These are phyloP conservation scores for Nomada ferruginata DNA, from an alignment of 2,888 invertebrate genomes.

Conservation along the genomic window DNA sequence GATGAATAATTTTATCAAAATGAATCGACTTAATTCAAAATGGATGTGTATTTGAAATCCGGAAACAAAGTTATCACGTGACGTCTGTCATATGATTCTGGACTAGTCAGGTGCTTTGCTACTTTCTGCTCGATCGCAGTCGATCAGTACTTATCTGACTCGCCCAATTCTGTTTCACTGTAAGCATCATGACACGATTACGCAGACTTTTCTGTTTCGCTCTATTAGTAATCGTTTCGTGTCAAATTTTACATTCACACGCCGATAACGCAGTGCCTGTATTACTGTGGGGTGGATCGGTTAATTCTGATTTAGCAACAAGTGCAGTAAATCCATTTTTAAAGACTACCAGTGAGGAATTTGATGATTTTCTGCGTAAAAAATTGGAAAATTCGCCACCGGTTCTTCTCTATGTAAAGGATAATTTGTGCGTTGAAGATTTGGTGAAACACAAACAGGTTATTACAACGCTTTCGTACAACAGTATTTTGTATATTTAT, in stretches of 20 bases:
- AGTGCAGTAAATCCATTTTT: constrained; percentile 76
- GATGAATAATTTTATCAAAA: background rate
- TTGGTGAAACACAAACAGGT: constrained; percentile 85
- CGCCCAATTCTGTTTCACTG: constrained; percentile 33
- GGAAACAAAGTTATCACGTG: constrained; percentile 66
- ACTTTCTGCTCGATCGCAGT: constrained; percentile 70
- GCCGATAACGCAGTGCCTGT: constrained; percentile 86
- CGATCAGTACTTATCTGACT: constrained; percentile 42
- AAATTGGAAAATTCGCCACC: constrained; percentile 83
- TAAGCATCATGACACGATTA: constrained; percentile 50
- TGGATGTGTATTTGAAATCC: constrained; percentile 56
- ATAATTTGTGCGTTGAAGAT: constrained; percentile 87
- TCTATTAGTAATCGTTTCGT: constrained; percentile 56
- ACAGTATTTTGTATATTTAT: no score
- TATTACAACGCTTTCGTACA: constrained; percentile 17
- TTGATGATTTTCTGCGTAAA: constrained; percentile 82
- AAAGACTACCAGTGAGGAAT: constrained; percentile 81
- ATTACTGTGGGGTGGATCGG: constrained; percentile 86
- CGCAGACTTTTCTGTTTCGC: constrained; percentile 51
- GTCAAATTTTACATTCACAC: constrained; percentile 40
- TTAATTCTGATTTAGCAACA: constrained; percentile 36
- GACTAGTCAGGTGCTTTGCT: constrained; percentile 76
- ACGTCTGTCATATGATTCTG: constrained; percentile 74
- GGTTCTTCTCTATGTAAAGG: constrained; percentile 85
- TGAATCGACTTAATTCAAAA: constrained; percentile 9